Conservation (phyloP, 2,888 invertebrate species). For the Torymus tubicola region DNA sequence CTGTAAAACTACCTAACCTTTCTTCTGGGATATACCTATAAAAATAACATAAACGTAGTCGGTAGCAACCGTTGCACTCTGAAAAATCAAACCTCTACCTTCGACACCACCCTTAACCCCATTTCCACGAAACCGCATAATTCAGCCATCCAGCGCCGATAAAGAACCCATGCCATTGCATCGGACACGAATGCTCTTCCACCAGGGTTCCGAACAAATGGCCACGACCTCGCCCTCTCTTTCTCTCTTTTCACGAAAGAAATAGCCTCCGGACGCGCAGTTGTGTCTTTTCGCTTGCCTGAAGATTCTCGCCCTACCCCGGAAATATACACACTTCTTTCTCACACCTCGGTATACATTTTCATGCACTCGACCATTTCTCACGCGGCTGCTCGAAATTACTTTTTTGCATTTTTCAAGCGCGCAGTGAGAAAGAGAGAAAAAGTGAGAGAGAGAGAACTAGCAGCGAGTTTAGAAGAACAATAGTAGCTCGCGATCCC, state of each 20-base stretch:
- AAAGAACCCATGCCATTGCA: background rate
- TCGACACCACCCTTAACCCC: no score
- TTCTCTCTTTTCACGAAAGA: conserved; percentile 7
- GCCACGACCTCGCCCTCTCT: background rate
- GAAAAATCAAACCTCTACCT: no score
- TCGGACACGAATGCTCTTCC: conserved; percentile 11
- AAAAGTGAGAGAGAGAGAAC: no score
- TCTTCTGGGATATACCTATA: no score
- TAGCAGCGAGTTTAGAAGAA: no score
- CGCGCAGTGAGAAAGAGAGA: conserved; percentile 5
- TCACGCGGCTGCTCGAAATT: conserved; percentile 51
- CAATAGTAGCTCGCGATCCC: background rate
- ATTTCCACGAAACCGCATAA: no score
- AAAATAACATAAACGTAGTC: no score
- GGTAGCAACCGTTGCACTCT: background rate
- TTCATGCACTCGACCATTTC: conserved; percentile 52
- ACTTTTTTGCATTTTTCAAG: conserved; percentile 59
- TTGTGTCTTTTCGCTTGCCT: no score
- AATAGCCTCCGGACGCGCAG: no score
- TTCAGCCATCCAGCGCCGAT: background rate
- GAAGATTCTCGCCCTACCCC: no score
- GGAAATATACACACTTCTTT: background rate
- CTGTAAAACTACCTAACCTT: no score
- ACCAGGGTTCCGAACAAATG: background rate
- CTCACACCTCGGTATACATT: conserved; percentile 40